phyloP scores from a whole-genome alignment of 2,797 vertebrate species.

The Halcyon leucocephala region DNA sequence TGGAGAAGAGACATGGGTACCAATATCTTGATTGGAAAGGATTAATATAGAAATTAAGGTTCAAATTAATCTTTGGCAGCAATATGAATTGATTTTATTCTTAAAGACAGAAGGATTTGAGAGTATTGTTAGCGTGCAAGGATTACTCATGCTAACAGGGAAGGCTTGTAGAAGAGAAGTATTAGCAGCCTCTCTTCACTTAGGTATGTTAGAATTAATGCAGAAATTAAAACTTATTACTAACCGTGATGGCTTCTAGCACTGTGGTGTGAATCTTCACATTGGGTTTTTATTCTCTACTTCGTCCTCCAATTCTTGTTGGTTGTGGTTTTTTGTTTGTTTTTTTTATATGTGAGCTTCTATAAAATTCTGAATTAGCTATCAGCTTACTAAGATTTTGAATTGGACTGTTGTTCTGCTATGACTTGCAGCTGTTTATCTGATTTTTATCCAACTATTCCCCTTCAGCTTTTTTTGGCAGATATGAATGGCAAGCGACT shows the following conservation, averaged over 20 bases:
- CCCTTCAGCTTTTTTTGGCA: slow-evolving; percentile 7
- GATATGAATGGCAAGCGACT: slow-evolving; percentile 40
- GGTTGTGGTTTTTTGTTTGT: not conserved
- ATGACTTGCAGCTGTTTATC: not conserved
- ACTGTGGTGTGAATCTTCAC: not conserved
- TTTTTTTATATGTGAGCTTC: not conserved
- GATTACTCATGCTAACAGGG: not conserved
- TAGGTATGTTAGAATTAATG: not conserved
- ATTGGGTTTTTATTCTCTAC: not conserved
- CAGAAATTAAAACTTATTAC: not conserved
- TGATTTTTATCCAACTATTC: not conserved
- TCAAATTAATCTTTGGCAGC: not conserved
- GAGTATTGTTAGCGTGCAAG: not conserved
- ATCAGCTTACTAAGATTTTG: not conserved
- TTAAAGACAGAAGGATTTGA: not conserved
- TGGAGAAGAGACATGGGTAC: not conserved
- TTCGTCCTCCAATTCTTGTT: not conserved
- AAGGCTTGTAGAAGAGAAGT: not conserved
- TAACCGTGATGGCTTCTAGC: not conserved
- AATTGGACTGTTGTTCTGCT: not conserved
- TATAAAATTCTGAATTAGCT: not conserved
- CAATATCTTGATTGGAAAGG: not conserved
- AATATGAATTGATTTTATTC: not conserved
- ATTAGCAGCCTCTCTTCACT: not conserved
- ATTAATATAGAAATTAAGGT: not conserved